Evolutionary conservation across 2,888 invertebrate genomes (phyloP).

Genomic region (Acrobeloides nanus): DNA sequence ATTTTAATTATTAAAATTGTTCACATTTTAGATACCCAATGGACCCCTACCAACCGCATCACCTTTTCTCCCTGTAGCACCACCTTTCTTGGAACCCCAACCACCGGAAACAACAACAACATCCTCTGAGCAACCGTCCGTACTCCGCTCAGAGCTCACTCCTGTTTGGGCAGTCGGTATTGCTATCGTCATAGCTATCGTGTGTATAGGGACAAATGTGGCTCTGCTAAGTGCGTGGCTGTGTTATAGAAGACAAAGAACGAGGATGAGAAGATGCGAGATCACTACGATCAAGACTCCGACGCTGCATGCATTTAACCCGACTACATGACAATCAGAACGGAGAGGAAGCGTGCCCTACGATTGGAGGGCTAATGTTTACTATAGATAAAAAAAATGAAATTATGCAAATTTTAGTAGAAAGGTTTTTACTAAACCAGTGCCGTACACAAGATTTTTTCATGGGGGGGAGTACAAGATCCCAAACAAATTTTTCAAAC

Average conservation of each 20-base stretch:
- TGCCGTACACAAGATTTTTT: too few relatives aligned
- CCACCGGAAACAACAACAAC: constrained; percentile 4
- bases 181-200: constrained; percentile 40
- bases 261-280: constrained; percentile 33
- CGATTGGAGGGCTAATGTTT: too few relatives aligned
- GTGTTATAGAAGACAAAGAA: constrained; percentile 37
- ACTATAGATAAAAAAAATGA: too few relatives aligned
- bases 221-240: constrained; percentile 36
- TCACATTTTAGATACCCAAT: too few relatives aligned
- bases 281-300: constrained; percentile 38
- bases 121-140: constrained; percentile 6
- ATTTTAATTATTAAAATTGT: too few relatives aligned
- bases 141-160: constrained; percentile 12
- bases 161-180: constrained; percentile 47
- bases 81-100: background rate
- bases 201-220: constrained; percentile 39
- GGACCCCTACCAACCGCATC: too few relatives aligned
- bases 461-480: too few relatives aligned
- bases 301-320: constrained; percentile 44
- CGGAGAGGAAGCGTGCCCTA: constrained; percentile 4
- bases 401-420: too few relatives aligned
- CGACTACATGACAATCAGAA: constrained; percentile 12
- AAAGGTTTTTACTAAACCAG: too few relatives aligned
- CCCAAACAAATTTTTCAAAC: too few relatives aligned
- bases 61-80: too few relatives aligned